Base-by-base conservation (phyloP, 2,888 invertebrate genomes). In the Eilema griseolum region DNA sequence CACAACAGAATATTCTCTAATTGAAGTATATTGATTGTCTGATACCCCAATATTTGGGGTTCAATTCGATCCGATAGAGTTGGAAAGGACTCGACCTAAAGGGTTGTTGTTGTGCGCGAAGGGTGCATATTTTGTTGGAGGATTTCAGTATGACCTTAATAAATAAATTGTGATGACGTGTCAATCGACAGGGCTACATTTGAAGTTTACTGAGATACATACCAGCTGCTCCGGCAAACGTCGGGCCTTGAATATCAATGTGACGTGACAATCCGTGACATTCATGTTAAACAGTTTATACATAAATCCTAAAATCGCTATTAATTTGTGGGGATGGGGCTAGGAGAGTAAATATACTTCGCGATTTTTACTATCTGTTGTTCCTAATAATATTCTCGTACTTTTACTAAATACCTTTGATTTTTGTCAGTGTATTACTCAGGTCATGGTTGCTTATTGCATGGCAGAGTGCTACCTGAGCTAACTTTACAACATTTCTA, bases 1-100 rank as follows among this genome's bases (percentile, higher is more conserved):
- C 52, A 62, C 67, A 66, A 66, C 57, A 61, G 16, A 61, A 66
- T 70, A 66, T 69, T 71, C 61, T 61, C 24, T 69, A 72, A 68
- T 72, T 69, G 68, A 69, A 72, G 46, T 62, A 46, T 69, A 71
- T 68, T 68, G 71, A 68, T 65, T 70, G 59, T 61, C 12, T 16
- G 41, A 61, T 60, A 23, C 61, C 59, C 67, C 33, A 31, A 60
- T 61, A 59, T 69, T 66, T 23, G 62, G 62, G 57, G 71, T 41
- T 46, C 61, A 63, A 60, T 23, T 37, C 46, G 61, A 63, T 57
- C 60, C 26, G 61, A 24, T 33, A 65, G 12, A 65, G 60, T 61
- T n/a, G 5, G 64, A 61, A 56, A 64, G 60, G 61, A 37, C 33
- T 56, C 52, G 56, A 28, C 33, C 37, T 37, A 41, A 33, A 57